Evolutionary conservation across 2,113 vertebrate genomes (phyloP), one percentile per base, ranked within the genome.

Genomic region (Hippopotamus amphibius): DNA sequence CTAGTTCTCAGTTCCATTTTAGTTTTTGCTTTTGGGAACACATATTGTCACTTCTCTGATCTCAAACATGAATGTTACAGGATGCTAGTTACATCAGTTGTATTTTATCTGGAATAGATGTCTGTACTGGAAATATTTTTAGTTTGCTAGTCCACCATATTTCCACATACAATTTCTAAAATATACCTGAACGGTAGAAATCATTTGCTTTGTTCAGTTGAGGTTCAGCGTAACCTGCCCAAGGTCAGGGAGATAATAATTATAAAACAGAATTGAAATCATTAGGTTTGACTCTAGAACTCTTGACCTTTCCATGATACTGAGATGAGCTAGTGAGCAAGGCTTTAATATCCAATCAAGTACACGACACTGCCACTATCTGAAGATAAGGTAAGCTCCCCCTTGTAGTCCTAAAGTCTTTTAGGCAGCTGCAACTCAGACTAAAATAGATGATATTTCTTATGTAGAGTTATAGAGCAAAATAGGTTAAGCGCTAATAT

Each of bases 111-210:
- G 82, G 41, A 83, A 88, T 55, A 61, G 19, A 88, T 68, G 22
- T 50, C 80, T n/a, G 6, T n/a, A 85, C 21, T 94, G 14, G 57
- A 68, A 53, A 81, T 74, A 69, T 77, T 86, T 92, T 92, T 81
- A 66, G 68, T 84, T n/a, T 74, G 16, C 30, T 37, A 83, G 37
- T 48, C 37, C 7, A 80, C 33, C 10, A 80, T 16, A 80, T 80
- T 69, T 95, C 68, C 53, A 69, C 48, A 68, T 55, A 28, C 6
- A n/a, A 33, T 88, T 86, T 76, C 24, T 66, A 87, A 96, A 16
- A 68, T 63, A 83, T 59, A 86, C 17, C 76, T 84, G 28, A 81
- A 71, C 71, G 13, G n/a, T 11, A 71, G 53, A 92, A 66, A 30
- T 24, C 12, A 84, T 68, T 37, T 92, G 43, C 55, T 41, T 37